A percentile compares a stretch with the other conserved stretches of the same genome.
phyloP scores from a whole-genome alignment of 2,797 vertebrate species.

The Gymnodraco acuticeps region DNA sequence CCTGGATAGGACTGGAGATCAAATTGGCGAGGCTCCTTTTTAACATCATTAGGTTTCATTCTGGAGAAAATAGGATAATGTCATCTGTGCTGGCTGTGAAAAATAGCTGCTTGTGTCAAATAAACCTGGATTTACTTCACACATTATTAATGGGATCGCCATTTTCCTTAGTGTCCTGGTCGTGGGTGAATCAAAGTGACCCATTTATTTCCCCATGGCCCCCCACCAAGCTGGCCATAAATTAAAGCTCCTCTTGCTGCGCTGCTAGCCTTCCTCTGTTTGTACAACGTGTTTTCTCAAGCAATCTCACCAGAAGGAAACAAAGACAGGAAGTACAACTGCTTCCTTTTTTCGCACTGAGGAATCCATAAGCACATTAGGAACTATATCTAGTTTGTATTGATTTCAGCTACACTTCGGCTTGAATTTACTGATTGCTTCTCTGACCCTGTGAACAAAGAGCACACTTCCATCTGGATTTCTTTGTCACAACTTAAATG shows the following conservation, averaged over 20 bases:
- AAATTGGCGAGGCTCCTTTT: conserved; percentile 60
- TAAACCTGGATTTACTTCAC: conserved; percentile 23
- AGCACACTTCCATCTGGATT: conserved; percentile 4
- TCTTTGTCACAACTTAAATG: conserved; percentile 46
- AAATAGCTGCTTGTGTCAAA: conserved; percentile 35
- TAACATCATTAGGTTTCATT: conserved; percentile 60
- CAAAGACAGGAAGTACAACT: conserved; percentile 65
- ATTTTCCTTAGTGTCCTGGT: conserved; percentile 10
- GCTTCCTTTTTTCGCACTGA: conserved; percentile 56
- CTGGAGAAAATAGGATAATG: conserved; percentile 40
- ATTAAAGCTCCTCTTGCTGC: conserved; percentile 35
- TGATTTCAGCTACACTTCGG: conserved; percentile 74
- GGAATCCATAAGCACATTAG: conserved; percentile 64
- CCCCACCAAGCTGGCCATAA: conserved; percentile 21
- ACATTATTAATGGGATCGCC: conserved; percentile 18
- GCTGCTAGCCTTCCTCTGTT: conserved; percentile 49
- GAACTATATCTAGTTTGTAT: conserved; percentile 71
- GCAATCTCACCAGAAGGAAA: conserved; percentile 49
- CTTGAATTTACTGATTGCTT: conserved; percentile 72
- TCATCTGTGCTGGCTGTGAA: conserved; percentile 39
- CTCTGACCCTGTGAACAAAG: conserved; percentile 51
- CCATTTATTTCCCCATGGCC: conserved; percentile 45
- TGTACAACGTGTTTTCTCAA: conserved; percentile 53
- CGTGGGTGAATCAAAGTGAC: conserved; percentile 35
- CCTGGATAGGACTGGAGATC: conserved; percentile 49